Evolutionary conservation across 1,140 invertebrate genomes (phyloP).

Genomic region (Hypothenemus hampei): DNA sequence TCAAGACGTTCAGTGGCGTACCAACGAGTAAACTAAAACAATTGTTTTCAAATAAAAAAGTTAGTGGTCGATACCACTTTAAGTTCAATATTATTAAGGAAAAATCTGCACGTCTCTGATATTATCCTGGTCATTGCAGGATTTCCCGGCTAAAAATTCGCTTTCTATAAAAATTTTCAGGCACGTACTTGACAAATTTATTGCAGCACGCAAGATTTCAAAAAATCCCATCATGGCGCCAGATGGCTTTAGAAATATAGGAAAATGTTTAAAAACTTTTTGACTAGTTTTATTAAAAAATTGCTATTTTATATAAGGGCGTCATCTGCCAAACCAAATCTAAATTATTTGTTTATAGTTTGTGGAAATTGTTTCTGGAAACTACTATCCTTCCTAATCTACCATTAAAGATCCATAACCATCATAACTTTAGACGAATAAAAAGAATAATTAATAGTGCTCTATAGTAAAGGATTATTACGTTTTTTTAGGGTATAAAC

Average conservation of each 20-base stretch:
- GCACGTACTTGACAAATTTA: conserved; percentile 29
- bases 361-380: no score
- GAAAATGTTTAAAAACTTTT: conserved; percentile 29
- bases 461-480: no score
- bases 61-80: neutral
- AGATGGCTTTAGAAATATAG: conserved; percentile 26
- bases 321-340: conserved; percentile 24
- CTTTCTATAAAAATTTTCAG: conserved; percentile 25
- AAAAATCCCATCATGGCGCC: conserved; percentile 22
- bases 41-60: conserved; percentile 1
- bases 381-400: no score
- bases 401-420: no score
- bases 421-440: no score
- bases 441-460: no score
- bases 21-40: no score
- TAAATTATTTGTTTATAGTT: no score
- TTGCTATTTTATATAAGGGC: conserved; percentile 18
- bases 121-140: conserved; percentile 15
- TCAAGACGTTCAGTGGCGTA: conserved; percentile 7
- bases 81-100: neutral
- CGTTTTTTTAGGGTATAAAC: no score
- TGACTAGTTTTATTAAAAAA: conserved; percentile 24
- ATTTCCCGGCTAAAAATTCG: conserved; percentile 16
- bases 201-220: conserved; percentile 4
- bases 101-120: conserved; percentile 7